Base-by-base conservation (phyloP, 2,113 vertebrate genomes). In the Mionectes macconnelli region DNA sequence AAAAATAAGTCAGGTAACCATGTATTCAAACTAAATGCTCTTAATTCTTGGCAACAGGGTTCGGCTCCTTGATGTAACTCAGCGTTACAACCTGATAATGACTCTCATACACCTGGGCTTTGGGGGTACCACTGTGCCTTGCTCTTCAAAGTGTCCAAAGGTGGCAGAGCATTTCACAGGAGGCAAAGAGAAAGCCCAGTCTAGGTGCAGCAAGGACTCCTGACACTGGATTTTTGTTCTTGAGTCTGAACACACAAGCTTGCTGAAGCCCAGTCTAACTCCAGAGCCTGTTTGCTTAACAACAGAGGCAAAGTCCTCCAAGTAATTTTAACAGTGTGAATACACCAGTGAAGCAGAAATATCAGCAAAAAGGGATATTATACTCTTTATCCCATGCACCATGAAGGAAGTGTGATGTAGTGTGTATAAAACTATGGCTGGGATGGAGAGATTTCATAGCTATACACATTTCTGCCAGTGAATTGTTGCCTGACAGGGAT, bases 201-300 rank as follows among this genome's bases (percentile, higher is more conserved):
- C 2, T 66, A 37, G 20, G 24, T 60, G 10, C 31, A 68, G 49
- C 30, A 69, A 47, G 8, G 4, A n/a, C 14, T 8, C 8, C 45
- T 37, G n/a, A 31, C 8, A 27, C 18, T 25, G 45, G 42, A 21
- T 31, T 84, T 79, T 37, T 42, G 10, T 31, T 13, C 28, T 35
- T 0, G 0, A 64, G 14, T 18, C 52, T 2, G 4, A 68, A n/a
- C 0, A 0, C 33, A 21, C 1, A 4, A 7, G 2, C 72, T 76
- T 80, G n/a, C 55, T 64, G 67, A 80, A 90, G 45, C 42, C 47
- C 33, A 39, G 13, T 4, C 21, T 13, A 31, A 49, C 35, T 37
- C 21, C 44, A 47, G 25, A 53, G 30, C 23, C 66, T 8, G 7
- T 30, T 74, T 52, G 24, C 8, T 67, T 19, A 50, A 89, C 13